Base-by-base conservation (phyloP, 1,140 invertebrate genomes). In the Drosophila bocki region DNA sequence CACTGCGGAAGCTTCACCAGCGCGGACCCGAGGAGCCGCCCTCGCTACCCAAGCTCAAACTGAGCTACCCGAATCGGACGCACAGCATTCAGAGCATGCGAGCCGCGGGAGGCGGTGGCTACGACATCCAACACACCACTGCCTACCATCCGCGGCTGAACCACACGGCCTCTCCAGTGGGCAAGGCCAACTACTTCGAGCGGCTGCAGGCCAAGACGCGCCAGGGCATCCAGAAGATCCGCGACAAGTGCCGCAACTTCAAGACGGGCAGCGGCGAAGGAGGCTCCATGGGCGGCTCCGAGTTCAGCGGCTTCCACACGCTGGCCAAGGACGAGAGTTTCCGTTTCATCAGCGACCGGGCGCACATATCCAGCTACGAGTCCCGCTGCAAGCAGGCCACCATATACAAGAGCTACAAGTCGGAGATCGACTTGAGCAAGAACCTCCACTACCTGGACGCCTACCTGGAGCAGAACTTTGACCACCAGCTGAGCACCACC, bases 371-470 rank as follows among this genome's bases (percentile, higher is more conserved):
- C 54, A 91, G 75, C 63, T 92, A 92, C 53, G 91, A 92, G 37
- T 87, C 85, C 0, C 72, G 80, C 12, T 92, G 91, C 75, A 84
- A 81, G 11, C 88, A 92, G 42, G 83, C 91, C 33, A 91, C 87
- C 32, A 83, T 92, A 47, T 93, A 93, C 42, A 93, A 93, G 64
- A 92, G 92, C 60, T 93, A 93, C 64, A 93, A 93, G 45, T 93
- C 92, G 1, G 92, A 93, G 75, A 91, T 93, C 7, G 92, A 93
- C 64, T 74, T 93, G 11, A 91, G 91, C 48, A 92, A 92, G 60
- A 93, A 93, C 61, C 64, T 93, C 15, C 86, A 92, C 62, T 93
- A 93, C 53, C 42, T 93, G 42, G 92, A 93, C 44, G 91, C 91
- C 22, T 93, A 92, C 44, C 48, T 92, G 22, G 87, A 91, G 82